phyloP scores from a whole-genome alignment of 2,797 vertebrate genomes.

The Acanthiza pusilla region DNA sequence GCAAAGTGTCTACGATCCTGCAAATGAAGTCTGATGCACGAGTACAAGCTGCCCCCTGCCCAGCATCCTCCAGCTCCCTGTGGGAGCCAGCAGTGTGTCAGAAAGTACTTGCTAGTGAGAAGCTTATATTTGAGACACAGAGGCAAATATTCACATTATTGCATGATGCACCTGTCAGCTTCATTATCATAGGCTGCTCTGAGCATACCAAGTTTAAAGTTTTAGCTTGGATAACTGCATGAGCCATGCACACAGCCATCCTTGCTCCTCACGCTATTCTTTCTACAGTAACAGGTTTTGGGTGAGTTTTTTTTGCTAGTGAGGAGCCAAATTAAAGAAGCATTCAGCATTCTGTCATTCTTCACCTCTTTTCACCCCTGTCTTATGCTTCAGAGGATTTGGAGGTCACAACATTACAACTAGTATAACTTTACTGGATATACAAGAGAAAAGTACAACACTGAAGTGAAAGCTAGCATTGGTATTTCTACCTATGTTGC shows the following conservation, averaged over 20 bases:
- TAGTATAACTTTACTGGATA: not conserved
- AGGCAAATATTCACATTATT: not conserved
- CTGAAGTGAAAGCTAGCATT: not conserved
- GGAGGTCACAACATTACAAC: not conserved
- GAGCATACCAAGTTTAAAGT: not conserved
- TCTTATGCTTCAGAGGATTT: not conserved
- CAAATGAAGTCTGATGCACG: not conserved
- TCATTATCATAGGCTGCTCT: not conserved
- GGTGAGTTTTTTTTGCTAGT: not conserved
- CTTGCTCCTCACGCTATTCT: not conserved
- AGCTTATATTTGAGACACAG: not conserved
- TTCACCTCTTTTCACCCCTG: not conserved
- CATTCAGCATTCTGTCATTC: not conserved
- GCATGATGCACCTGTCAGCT: not conserved
- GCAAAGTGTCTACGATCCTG: not conserved
- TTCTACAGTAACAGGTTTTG: not conserved
- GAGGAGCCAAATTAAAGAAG: not conserved
- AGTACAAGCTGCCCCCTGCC: not conserved
- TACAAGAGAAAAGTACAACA: not conserved
- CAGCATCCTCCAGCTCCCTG: not conserved
- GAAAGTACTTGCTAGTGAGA: not conserved
- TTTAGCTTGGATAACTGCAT: not conserved
- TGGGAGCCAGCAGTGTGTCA: not conserved
- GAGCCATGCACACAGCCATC: not conserved
- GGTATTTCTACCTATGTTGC: not conserved